Percentiles rank a stretch among this genome's conserved stretches.
These are phyloP conservation scores for Caenorhabditis virilis DNA, from an alignment of 2,888 invertebrate species.

Conservation along the genomic window DNA sequence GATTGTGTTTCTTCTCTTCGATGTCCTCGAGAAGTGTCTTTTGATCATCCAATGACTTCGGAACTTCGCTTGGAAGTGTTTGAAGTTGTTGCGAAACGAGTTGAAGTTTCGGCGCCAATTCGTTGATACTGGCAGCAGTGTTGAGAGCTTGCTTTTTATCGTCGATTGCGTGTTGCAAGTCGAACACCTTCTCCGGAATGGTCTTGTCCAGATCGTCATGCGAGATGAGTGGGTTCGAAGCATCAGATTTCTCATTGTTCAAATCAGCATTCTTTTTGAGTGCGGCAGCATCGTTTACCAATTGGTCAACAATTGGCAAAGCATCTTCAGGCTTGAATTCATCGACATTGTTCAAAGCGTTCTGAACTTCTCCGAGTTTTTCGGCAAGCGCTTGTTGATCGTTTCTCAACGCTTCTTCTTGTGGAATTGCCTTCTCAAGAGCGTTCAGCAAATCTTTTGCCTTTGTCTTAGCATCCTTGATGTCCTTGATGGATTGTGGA, in stretches of 20 bases:
- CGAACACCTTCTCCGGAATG: constrained; percentile 9
- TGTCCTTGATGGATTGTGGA: constrained; percentile 15
- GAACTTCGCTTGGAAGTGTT: constrained; percentile 20
- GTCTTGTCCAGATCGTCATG: constrained; percentile 19
- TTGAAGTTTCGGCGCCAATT: constrained; percentile 29
- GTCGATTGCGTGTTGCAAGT: constrained; percentile 7
- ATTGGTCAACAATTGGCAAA: constrained; percentile 16
- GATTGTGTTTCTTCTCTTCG: constrained; percentile 21
- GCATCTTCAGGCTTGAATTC: constrained; percentile 7
- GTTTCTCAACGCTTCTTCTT: constrained; percentile 9
- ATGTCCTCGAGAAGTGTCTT: constrained; percentile 33
- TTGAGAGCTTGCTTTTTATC: constrained; percentile 18
- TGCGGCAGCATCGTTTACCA: constrained; percentile 10
- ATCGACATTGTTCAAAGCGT: neutral
- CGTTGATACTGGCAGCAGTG: constrained; percentile 19
- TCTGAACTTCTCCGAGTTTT: neutral
- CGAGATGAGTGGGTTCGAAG: constrained; percentile 9
- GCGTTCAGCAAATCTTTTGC: constrained; percentile 10
- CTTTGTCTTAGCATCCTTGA: constrained; percentile 19
- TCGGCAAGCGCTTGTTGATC: constrained; percentile 2
- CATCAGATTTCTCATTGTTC: constrained; percentile 8
- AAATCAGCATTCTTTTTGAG: constrained; percentile 10
- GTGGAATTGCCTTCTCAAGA: constrained; percentile 11
- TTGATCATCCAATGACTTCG: constrained; percentile 27
- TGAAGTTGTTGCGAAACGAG: constrained; percentile 19